These are phyloP conservation scores for Falco columbarius DNA, from an alignment of 2,797 vertebrate species.

Conservation along the genomic window DNA sequence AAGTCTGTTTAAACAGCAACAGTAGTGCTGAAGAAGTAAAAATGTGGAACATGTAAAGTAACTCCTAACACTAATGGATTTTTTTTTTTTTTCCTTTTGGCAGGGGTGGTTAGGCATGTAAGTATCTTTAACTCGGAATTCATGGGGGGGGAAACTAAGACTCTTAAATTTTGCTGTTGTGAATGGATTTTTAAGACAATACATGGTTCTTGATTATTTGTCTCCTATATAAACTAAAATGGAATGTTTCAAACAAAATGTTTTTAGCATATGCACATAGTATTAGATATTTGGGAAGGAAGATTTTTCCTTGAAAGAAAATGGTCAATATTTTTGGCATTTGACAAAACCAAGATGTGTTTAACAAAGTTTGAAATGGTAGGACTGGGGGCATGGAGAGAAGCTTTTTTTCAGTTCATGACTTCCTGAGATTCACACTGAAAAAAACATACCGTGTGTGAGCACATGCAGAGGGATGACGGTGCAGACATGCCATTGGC, in stretches of 20 bases:
- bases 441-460: background rate
- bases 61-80: background rate
- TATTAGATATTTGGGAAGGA: background rate
- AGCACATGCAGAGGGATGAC: background rate
- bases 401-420: background rate
- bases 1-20: background rate
- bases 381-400: background rate
- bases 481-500: constrained; percentile 30
- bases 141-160: background rate
- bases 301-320: background rate
- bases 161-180: background rate
- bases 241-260: background rate
- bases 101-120: background rate
- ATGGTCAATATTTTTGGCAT: background rate
- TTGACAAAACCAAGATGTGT: background rate
- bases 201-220: background rate
- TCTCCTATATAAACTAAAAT: background rate
- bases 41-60: background rate
- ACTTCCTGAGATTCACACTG: background rate
- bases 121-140: background rate
- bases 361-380: background rate
- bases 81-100: background rate
- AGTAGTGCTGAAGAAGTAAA: background rate
- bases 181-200: background rate
- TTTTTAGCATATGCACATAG: rapidly evolving